phyloP scores from a whole-genome alignment of 2,113 vertebrate genomes.

The Plestiodon gilberti region DNA sequence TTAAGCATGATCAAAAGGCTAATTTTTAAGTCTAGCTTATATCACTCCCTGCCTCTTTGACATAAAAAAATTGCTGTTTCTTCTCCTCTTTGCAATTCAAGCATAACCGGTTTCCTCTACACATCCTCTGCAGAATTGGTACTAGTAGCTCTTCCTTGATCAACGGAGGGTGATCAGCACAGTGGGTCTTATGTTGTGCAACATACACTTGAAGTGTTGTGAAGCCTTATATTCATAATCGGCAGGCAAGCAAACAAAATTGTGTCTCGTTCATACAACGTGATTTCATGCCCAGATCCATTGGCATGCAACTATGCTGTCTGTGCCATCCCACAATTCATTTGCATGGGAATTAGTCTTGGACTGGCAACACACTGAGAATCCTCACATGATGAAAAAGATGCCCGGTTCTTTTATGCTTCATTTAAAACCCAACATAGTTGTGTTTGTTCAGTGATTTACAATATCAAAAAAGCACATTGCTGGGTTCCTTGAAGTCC shows the following conservation, averaged over 20 bases:
- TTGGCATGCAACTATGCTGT: neutral
- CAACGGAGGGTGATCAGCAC: neutral
- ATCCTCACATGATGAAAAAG: conserved; percentile 4
- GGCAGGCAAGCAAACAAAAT: neutral
- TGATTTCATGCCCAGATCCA: neutral
- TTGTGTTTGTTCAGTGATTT: neutral
- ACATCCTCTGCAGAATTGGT: neutral
- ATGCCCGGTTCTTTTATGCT: neutral
- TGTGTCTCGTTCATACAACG: neutral
- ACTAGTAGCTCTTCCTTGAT: neutral
- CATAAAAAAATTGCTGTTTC: neutral
- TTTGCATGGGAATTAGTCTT: conserved; percentile 23
- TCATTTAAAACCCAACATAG: conserved; percentile 9
- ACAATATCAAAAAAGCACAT: neutral
- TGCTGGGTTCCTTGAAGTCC: neutral
- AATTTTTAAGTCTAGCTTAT: neutral
- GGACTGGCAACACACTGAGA: neutral
- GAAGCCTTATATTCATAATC: neutral
- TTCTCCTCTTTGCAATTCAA: neutral
- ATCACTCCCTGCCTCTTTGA: neutral
- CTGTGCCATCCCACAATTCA: neutral
- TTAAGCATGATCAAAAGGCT: neutral
- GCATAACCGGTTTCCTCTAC: neutral
- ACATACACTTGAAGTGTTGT: neutral
- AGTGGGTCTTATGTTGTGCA: neutral